Evolutionary conservation across 2,797 vertebrate genomes (phyloP).

Genomic region (Amniataba percoides): DNA sequence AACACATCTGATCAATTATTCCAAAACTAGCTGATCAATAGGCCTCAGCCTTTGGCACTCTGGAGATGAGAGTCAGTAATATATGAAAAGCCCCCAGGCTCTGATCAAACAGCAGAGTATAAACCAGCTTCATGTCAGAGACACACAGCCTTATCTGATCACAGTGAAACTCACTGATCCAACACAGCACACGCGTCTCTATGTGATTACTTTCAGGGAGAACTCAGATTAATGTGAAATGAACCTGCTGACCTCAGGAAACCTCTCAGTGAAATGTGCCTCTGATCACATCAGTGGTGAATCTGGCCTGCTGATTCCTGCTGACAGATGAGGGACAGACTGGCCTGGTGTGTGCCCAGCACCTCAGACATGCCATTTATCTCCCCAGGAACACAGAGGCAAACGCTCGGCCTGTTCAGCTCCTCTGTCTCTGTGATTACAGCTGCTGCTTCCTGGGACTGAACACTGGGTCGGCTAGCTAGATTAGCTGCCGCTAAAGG

Average conservation of each 20-base stretch:
- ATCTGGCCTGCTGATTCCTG: not conserved
- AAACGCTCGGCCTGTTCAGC: not conserved
- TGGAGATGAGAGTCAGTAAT: not conserved
- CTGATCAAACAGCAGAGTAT: not conserved
- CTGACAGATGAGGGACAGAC: not conserved
- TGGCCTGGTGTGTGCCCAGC: not conserved
- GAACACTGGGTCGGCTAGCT: slow-evolving; percentile 15
- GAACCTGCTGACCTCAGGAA: not conserved
- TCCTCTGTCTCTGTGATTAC: not conserved
- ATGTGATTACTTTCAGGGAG: not conserved
- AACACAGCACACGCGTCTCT: not conserved
- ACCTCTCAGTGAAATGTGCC: not conserved
- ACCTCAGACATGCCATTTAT: not conserved
- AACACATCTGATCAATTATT: not conserved
- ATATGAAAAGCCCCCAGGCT: not conserved
- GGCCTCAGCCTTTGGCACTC: not conserved
- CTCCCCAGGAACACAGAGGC: not conserved
- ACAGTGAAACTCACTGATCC: not conserved
- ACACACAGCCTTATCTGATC: not conserved
- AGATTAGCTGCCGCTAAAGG: not conserved
- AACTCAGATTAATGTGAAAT: not conserved
- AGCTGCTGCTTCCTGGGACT: not conserved
- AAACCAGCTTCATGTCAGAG: not conserved
- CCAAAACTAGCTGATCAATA: slow-evolving; percentile 1
- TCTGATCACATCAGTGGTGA: too few species aligned